Evolutionary conservation across 2,797 vertebrate species (phyloP).

Genomic region (Megalops cyprinoides): DNA sequence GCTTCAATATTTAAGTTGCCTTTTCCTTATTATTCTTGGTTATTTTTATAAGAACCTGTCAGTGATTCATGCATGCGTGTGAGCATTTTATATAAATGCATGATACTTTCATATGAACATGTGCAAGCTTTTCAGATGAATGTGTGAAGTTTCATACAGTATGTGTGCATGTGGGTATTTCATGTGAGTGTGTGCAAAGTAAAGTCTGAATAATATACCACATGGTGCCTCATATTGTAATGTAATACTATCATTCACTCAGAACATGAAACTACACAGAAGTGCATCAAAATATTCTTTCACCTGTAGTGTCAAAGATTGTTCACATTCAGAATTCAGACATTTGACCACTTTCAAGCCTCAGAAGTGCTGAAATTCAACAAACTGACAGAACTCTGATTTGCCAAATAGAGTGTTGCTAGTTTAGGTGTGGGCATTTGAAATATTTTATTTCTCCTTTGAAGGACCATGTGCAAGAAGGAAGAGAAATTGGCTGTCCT

Average conservation of each 20-base stretch:
- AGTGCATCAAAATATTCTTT: constrained; percentile 40
- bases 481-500: constrained; percentile 15
- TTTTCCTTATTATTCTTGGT: no score
- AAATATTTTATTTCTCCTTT: constrained; percentile 32
- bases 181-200: no score
- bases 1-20: no score
- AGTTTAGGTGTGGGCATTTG: constrained; percentile 36
- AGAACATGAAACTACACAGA: constrained; percentile 44
- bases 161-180: no score
- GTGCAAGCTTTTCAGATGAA: no score
- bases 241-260: not conserved
- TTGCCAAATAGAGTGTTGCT: constrained; percentile 37
- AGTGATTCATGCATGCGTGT: no score
- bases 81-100: no score
- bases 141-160: no score
- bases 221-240: no score
- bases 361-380: constrained; percentile 26
- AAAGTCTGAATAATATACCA: no score
- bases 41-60: no score
- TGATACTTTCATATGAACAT: no score
- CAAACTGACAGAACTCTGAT: constrained; percentile 33
- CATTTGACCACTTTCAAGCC: not conserved
- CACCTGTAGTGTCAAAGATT: constrained; percentile 40
- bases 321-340: constrained; percentile 21
- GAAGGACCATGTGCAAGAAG: constrained; percentile 28